phyloP scores from a whole-genome alignment of 2,797 vertebrate genomes.

The Sebastes nivosus region DNA sequence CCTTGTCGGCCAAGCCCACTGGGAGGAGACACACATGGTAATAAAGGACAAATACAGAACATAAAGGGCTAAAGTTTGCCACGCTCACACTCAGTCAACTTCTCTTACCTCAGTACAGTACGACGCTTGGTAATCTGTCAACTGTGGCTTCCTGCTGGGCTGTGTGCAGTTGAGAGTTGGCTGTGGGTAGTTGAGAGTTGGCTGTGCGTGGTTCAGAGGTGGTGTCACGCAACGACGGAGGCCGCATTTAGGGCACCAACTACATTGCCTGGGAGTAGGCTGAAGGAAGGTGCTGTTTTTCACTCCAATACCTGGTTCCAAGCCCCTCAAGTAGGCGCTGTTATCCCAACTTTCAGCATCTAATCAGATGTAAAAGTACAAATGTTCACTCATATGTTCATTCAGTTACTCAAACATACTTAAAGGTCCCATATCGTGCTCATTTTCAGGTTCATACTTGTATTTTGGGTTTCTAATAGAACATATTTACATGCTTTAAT shows the following conservation, averaged over 20 bases:
- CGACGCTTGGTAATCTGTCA: slow-evolving; percentile 36
- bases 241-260: neutral
- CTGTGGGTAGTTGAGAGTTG: neutral
- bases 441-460: no score
- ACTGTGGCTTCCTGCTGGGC: neutral
- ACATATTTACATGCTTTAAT: no score
- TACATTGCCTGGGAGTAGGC: neutral
- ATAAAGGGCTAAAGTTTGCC: neutral
- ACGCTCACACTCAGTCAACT: neutral
- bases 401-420: neutral
- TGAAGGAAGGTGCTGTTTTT: neutral
- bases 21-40: neutral
- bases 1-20: slow-evolving; percentile 6
- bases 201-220: neutral
- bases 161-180: neutral
- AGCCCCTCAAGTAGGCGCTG: neutral
- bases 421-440: neutral
- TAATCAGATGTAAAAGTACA: neutral
- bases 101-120: slow-evolving; percentile 15
- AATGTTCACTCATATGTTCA: neutral
- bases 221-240: neutral
- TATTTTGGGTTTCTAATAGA: no score
- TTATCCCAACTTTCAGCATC: neutral
- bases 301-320: neutral
- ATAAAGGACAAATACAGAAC: neutral